Conservation (phyloP, 2,888 invertebrate species). For the Eumerus sabulonum region DNA sequence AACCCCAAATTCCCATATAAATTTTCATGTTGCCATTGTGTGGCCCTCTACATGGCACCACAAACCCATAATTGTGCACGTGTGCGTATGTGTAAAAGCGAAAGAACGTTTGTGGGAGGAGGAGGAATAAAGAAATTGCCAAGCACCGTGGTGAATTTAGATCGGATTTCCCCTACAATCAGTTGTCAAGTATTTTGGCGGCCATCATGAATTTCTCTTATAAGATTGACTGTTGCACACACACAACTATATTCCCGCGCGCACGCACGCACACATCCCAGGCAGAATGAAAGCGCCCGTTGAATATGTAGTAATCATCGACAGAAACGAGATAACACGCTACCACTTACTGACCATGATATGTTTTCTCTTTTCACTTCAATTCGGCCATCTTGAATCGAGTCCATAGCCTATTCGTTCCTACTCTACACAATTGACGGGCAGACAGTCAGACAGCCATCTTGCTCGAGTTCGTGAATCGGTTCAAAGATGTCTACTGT, state of each 20-base stretch:
- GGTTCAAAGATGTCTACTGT: constrained; percentile 28
- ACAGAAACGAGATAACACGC: neutral
- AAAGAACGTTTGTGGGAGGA: neutral
- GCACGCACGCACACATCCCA: neutral
- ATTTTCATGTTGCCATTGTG: constrained; percentile 11
- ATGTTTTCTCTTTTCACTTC: constrained; percentile 30
- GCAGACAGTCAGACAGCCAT: neutral
- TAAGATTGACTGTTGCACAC: neutral
- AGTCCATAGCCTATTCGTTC: neutral
- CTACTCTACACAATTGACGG: neutral
- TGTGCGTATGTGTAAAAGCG: neutral
- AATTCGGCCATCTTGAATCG: constrained; percentile 59
- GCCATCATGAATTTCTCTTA: constrained; percentile 60
- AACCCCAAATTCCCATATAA: constrained; percentile 13
- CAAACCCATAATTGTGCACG: neutral
- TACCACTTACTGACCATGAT: neutral
- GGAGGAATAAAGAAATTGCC: constrained; percentile 8
- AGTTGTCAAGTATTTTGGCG: constrained; percentile 31
- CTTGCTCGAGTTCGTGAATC: constrained; percentile 30
- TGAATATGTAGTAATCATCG: neutral
- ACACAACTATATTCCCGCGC: no score
- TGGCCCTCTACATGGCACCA: neutral
- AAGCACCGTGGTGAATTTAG: constrained; percentile 59
- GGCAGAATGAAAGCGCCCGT: no score
- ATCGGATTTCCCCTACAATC: constrained; percentile 51